These are phyloP conservation scores for Neomonachus schauinslandi DNA, from an alignment of 2,113 vertebrate species.

Conservation along the genomic window DNA sequence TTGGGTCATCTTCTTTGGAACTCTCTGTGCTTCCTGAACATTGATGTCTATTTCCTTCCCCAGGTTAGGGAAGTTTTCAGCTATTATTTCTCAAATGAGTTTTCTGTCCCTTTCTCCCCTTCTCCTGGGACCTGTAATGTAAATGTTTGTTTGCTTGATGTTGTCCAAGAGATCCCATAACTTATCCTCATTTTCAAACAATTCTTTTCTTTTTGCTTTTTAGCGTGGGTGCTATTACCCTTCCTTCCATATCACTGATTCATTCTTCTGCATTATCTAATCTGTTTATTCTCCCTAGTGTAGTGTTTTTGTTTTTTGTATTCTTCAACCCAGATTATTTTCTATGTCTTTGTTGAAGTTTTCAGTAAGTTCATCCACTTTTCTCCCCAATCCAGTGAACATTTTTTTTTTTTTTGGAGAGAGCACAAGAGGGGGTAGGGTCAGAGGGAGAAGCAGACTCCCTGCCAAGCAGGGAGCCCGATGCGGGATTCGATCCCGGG, in stretches of 20 bases:
- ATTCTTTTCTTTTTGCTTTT: background rate
- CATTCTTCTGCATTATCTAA: background rate
- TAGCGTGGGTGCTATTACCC: background rate
- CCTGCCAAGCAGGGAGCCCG: no score
- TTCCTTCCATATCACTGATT: background rate
- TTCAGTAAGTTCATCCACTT: background rate
- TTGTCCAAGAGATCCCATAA: background rate
- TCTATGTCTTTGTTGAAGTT: background rate
- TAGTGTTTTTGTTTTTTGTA: background rate
- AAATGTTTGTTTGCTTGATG: background rate
- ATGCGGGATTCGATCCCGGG: no score
- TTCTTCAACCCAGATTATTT: background rate
- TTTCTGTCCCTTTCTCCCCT: background rate
- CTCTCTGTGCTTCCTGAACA: background rate
- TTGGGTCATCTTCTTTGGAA: background rate
- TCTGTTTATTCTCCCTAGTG: background rate
- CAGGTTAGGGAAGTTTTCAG: background rate
- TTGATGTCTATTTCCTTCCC: background rate
- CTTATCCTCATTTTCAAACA: background rate
- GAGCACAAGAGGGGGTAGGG: no score
- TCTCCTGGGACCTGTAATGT: background rate
- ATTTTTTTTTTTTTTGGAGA: background rate
- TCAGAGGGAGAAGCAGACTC: no score
- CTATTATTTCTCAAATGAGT: background rate
- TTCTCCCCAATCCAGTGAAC: background rate